Evolutionary conservation across 92 coral and sea anemone genomes (phyloP).

Genomic region (Porites divaricata): DNA sequence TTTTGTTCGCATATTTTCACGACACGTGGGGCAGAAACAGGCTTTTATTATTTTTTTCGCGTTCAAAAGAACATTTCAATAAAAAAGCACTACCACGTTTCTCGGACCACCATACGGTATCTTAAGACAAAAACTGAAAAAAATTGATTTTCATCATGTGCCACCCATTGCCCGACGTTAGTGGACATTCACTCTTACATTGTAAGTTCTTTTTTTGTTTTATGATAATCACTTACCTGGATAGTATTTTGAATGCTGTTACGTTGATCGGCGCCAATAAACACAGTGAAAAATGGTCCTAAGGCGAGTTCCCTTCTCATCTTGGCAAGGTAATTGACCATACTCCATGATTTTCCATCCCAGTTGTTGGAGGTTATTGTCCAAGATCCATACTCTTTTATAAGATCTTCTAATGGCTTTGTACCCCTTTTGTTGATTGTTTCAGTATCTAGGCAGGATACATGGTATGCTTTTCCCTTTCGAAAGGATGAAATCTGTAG

Average conservation of each 20-base stretch:
- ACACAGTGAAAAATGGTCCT: slow-evolving; percentile 60
- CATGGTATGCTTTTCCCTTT: slow-evolving; percentile 62
- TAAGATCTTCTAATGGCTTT: slow-evolving; percentile 59
- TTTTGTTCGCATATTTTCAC: no score
- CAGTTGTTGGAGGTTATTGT: slow-evolving; percentile 80
- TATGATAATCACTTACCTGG: slow-evolving; percentile 34
- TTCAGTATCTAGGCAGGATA: slow-evolving; percentile 72
- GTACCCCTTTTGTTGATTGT: slow-evolving; percentile 62
- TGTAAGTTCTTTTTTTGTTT: neutral
- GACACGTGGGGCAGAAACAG: no score
- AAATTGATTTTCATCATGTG: no score
- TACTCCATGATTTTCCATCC: slow-evolving; percentile 73
- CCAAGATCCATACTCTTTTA: slow-evolving; percentile 84
- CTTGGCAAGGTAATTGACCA: slow-evolving; percentile 55
- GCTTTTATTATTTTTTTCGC: no score
- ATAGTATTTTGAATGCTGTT: slow-evolving; percentile 72
- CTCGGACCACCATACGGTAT: no score
- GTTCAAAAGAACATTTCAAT: no score
- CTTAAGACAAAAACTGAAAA: no score
- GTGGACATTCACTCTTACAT: no score
- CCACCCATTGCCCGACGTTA: no score
- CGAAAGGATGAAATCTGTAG: slow-evolving; percentile 28
- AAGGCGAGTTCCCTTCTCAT: slow-evolving; percentile 69
- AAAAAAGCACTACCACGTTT: no score
- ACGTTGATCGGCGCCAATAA: slow-evolving; percentile 63